Evolutionary conservation across 2,888 invertebrate genomes (phyloP), one percentile per base, ranked within the genome.

Genomic region (Hydrotaea diabolus): DNA sequence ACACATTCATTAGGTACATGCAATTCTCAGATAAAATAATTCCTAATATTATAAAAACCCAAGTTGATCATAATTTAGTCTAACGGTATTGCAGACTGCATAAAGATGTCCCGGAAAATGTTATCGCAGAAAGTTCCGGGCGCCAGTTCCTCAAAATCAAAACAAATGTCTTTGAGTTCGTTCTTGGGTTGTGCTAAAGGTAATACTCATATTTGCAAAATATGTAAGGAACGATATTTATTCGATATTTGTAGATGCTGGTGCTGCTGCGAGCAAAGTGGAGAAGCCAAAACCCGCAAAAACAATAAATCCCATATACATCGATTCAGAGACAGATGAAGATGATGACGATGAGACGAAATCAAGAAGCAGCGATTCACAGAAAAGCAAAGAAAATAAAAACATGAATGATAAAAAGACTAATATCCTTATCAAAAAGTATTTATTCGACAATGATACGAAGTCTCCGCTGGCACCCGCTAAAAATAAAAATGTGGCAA

Each of bases 291-390:
- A 43, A 19, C 81, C 81, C 5, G 71, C 73, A 64, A 88, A 88
- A 69, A 83, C 86, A 9, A 88, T 87, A 53, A 91, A 91, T 82
- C 91, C 91, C 11, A 91, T 91, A 19, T 91, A 90, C 83, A 83
- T 91, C 36, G 91, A 91, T 81, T 91, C 91, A 0, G 90, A 90
- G 21, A 89, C 90, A 5, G 90, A 89, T n/a, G 91, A 91, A 23
- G 88, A 87, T 8, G 80, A 77, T 21, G 82, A 76, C n/a, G 76
- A 75, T 46, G 73, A 74, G 0, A 62, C 49, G 19, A 53, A 31
- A n/a, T 57, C 21, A 1, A 31, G 31, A 19, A 46, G 31, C 2
- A 81, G 39, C 13, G 80, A 86, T 2, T 31, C 21, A 7, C 19
- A 69, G 23, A 69, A 69, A 39, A 31, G 31, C 8, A 85, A 69